A percentile compares a stretch with the other conserved stretches of the same genome.
phyloP scores from a whole-genome alignment of 2,797 vertebrate species.

The Ispidina picta region DNA sequence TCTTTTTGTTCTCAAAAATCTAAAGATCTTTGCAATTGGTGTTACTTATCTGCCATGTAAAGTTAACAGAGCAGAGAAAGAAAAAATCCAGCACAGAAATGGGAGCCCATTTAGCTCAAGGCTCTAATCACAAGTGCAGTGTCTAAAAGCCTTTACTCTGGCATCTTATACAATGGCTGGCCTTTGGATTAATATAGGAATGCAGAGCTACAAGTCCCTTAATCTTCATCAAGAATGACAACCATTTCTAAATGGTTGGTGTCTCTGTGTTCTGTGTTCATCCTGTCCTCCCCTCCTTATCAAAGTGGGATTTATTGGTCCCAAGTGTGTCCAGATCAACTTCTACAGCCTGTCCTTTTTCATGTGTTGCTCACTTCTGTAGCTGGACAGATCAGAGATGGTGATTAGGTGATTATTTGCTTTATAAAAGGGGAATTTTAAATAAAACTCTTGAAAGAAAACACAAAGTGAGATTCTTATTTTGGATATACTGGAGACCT shows the following conservation, averaged over 20 bases:
- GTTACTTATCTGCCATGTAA: not conserved
- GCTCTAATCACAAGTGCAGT: slow-evolving; percentile 21
- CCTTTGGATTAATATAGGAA: slow-evolving; percentile 68
- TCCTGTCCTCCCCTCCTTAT: not conserved
- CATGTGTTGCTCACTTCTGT: not conserved
- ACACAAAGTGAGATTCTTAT: not conserved
- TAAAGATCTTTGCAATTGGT: not conserved
- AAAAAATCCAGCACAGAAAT: not conserved
- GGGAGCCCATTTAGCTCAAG: slow-evolving; percentile 21
- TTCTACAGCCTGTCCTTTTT: not conserved
- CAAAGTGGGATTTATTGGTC: not conserved
- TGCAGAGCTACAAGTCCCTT: slow-evolving; percentile 53
- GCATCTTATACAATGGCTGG: slow-evolving; percentile 18
- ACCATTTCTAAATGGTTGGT: not conserved
- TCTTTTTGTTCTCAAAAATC: not conserved
- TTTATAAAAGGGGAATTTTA: not conserved
- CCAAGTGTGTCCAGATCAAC: not conserved
- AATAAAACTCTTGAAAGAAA: not conserved
- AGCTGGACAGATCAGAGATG: not conserved
- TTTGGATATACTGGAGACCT: not conserved
- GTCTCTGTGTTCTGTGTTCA: not conserved
- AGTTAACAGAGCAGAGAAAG: not conserved
- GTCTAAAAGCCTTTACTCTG: not conserved
- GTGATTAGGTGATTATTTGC: not conserved
- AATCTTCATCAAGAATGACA: slow-evolving; percentile 67